A percentile compares a stretch with the other conserved stretches of the same genome.
These are phyloP conservation scores for Rhinophrynus dorsalis DNA, from an alignment of 2,797 vertebrate genomes.

Conservation along the genomic window DNA sequence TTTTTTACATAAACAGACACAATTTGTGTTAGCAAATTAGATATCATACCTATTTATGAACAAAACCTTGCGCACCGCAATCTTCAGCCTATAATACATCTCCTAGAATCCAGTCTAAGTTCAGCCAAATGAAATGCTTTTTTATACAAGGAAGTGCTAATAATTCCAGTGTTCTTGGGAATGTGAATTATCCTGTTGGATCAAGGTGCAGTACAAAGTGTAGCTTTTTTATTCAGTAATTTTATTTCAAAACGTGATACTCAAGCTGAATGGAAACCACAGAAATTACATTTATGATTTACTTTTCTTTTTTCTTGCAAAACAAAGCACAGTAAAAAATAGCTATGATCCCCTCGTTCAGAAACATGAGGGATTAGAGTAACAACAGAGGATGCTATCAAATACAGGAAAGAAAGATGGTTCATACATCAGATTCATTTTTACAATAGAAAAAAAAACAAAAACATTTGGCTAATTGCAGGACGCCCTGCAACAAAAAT, in stretches of 20 bases:
- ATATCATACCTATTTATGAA: too few relatives aligned
- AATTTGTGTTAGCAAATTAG: too few relatives aligned
- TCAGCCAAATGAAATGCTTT: too few relatives aligned
- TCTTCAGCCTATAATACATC: too few relatives aligned
- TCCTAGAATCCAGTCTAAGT: too few relatives aligned
- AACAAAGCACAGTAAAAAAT: slow-evolving; percentile 76
- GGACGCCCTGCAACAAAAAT: slow-evolving; percentile 56
- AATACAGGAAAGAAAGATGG: slow-evolving; percentile 61
- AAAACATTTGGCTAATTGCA: slow-evolving; percentile 56
- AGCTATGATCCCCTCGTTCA: slow-evolving; percentile 54
- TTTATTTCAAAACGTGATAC: slow-evolving; percentile 85
- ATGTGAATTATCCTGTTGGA: too few relatives aligned
- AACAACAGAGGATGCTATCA: slow-evolving; percentile 47
- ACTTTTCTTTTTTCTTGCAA: slow-evolving; percentile 80
- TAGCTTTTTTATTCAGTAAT: not conserved
- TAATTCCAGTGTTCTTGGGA: too few relatives aligned
- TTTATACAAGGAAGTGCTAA: too few relatives aligned
- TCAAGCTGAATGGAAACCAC: slow-evolving; percentile 92
- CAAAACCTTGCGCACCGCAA: too few relatives aligned
- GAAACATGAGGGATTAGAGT: not conserved
- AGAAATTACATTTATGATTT: slow-evolving; percentile 87
- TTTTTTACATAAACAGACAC: too few relatives aligned
- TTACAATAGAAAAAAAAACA: slow-evolving; percentile 51
- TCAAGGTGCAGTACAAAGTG: too few relatives aligned
- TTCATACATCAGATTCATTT: slow-evolving; percentile 58